Evolutionary conservation across 2,888 invertebrate species (phyloP), one percentile per base, ranked within the genome.

Genomic region (Pammene fasciana): DNA sequence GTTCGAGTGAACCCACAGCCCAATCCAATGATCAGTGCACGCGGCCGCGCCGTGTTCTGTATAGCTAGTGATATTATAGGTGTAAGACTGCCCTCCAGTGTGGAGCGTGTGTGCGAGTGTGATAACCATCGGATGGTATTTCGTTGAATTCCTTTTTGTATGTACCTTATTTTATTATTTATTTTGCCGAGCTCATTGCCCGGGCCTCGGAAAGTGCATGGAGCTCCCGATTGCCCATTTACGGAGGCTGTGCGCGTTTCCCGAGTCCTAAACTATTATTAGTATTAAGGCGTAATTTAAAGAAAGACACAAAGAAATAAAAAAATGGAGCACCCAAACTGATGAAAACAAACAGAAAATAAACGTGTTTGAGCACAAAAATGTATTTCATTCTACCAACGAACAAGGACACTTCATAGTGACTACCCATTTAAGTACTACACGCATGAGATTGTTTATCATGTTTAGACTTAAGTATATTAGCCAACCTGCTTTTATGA

Each of bases 241-340:
- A 88, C 77, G 89, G 89, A 87, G 85, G 80, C 82, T 79, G 86
- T 85, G 86, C 78, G 78, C 75, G 78, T 83, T 85, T 83, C 78
- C 76, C 79, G 87, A 86, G 86, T 82, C 88, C 87, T 82, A 79
- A 81, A 86, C 84, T 89, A 89, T 87, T 87, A 85, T 84, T 91
- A 90, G 88, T 87, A 86, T 88, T 92, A 90, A 90, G 88, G 89
- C 87, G 87, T 92, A 89, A 89, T 86, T 90, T 88, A 90, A 90
- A 86, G 78, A 86, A 82, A 81, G 78, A 90, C 88, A 90, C 88
- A 84, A 84, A 85, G 75, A 68, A 81, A 83, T 81, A 82, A 82
- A 89, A 87, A 90, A 92, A 92, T 91, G 92, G 92, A 92, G 92
- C 92, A 92, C 92, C 90, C 89, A 90, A 92, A 90, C 88, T 80